These are phyloP conservation scores for Dasyornis broadbenti DNA, from an alignment of 2,113 vertebrate species.

Conservation along the genomic window DNA sequence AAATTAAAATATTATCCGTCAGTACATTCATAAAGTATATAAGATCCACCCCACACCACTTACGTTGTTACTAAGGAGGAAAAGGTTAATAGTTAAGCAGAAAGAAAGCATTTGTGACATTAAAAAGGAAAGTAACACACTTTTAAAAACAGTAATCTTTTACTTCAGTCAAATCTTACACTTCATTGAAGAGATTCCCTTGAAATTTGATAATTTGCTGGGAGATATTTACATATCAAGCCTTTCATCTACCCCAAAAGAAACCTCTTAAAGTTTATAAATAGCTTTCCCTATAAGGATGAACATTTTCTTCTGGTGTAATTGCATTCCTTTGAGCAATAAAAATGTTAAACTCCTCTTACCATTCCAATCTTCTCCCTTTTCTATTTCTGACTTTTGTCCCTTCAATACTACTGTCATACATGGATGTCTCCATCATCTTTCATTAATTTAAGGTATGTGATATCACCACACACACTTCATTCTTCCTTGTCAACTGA, in stretches of 20 bases:
- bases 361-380: neutral
- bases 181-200: neutral
- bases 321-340: neutral
- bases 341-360: neutral
- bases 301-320: neutral
- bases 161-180: neutral
- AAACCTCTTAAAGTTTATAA: slow-evolving; percentile 8
- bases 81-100: neutral
- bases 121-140: neutral
- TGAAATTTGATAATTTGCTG: neutral
- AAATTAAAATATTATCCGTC: neutral
- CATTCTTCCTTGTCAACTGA: neutral
- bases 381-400: neutral
- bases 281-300: neutral
- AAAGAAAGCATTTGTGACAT: neutral
- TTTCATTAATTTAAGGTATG: neutral
- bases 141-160: neutral
- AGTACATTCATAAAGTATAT: neutral
- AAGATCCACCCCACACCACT: neutral
- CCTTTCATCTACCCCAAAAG: slow-evolving; percentile 6
- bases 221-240: neutral
- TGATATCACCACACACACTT: neutral
- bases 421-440: neutral
- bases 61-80: neutral
- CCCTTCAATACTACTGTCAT: neutral